Evolutionary conservation across 1,140 invertebrate genomes (phyloP), one percentile per base, ranked within the genome.

Genomic region (Capitella teleta): DNA sequence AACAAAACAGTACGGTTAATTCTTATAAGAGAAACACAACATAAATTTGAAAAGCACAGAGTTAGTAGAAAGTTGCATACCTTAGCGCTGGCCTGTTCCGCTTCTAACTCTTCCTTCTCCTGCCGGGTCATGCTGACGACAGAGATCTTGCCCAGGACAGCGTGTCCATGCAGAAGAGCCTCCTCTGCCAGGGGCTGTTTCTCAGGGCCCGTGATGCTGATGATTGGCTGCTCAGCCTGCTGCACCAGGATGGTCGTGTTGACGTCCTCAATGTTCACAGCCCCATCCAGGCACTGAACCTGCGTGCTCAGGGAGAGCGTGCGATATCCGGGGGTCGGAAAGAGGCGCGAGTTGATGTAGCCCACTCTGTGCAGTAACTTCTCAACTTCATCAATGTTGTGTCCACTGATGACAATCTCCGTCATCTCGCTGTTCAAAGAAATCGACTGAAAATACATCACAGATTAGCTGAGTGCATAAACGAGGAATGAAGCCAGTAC

Each of bases 301-400:
- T 56, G 55, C 8, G 71, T 73, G 18, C 55, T 53, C 8, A 95
- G 73, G 53, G 85, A 82, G 57, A 97, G 80, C 63, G 89, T 92
- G 18, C 92, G 76, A 8, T 89, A 72, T 1, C 92, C 93, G 2
- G 91, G 87, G 1, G 90, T 95, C 0, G 93, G 92, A 73, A 85
- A 91, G 55, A 85, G 80, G 45, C 91, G 78, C 1, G 82, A 81
- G 68, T 97, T 96, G 3, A 84, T 82, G 67, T 96, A 97, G 18
- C 87, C 86, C 51, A 96, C 82, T 62, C 87, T 83, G 18, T 84
- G 80, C 46, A 96, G 76, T 3, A 95, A 67, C 2, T 81, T 84
- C 69, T 95, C 87, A 41, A 96, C 79, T 64, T 94, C 88, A 5
- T 83, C 85, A 21, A 85, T 81, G 63, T 89, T 88, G 58, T 88